Conservation (phyloP, 2,113 vertebrate species). For the Takifugu flavidus region DNA sequence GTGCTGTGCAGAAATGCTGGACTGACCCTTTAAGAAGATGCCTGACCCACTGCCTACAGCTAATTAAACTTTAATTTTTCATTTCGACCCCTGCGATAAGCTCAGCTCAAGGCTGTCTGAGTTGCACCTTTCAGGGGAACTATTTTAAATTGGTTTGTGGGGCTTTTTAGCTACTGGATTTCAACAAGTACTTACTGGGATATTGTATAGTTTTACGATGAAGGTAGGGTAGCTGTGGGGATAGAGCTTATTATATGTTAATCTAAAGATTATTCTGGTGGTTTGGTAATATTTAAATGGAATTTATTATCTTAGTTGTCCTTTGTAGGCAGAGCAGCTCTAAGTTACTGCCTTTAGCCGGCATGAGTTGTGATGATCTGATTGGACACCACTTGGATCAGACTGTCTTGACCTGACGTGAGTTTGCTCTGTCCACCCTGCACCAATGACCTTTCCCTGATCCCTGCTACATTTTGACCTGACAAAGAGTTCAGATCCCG, state of each 20-base stretch:
- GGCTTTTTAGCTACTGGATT: slow-evolving; percentile 9
- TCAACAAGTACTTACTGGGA: slow-evolving; percentile 9
- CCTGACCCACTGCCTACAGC: slow-evolving; percentile 57
- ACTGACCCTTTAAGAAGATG: slow-evolving; percentile 61
- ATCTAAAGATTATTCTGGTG: background rate
- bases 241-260: background rate
- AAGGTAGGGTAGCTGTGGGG: slow-evolving; percentile 11
- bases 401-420: background rate
- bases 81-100: slow-evolving; percentile 15
- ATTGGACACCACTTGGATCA: background rate
- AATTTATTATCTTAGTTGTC: too few relatives aligned
- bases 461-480: slow-evolving; percentile 28
- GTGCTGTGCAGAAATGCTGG: slow-evolving; percentile 6
- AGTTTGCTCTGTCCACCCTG: slow-evolving; percentile 5
- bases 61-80: slow-evolving; percentile 52
- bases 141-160: slow-evolving; percentile 27
- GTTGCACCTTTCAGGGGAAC: slow-evolving; percentile 14
- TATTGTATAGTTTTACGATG: background rate
- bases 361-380: too few relatives aligned
- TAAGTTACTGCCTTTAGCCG: too few relatives aligned
- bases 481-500: slow-evolving; percentile 29
- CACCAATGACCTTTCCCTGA: slow-evolving; percentile 17
- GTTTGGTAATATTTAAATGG: too few relatives aligned
- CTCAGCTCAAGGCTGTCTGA: slow-evolving; percentile 23
- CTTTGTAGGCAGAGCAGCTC: too few relatives aligned